phyloP scores from a whole-genome alignment of 64 coral and sea anemone species.

The Exaiptasia diaphana region DNA sequence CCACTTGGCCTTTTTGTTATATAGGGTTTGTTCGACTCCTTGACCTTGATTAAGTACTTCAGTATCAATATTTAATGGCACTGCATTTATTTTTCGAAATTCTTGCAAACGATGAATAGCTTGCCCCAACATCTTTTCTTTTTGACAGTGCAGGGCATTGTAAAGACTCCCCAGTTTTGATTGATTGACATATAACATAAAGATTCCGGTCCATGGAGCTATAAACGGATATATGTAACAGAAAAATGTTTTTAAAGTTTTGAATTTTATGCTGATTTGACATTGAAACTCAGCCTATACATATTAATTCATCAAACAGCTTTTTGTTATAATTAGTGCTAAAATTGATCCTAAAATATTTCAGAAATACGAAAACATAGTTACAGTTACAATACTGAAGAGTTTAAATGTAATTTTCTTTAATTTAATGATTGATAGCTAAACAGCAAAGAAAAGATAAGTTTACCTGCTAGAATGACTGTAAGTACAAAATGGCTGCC shows the following conservation, averaged over 20 bases:
- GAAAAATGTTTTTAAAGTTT: neutral
- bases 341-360: neutral
- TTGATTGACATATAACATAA: slow-evolving; percentile 42
- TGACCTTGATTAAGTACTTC: too few species aligned
- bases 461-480: neutral
- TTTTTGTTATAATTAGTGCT: too few species aligned
- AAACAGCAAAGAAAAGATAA: too few species aligned
- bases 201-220: slow-evolving; percentile 17
- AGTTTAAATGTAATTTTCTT: neutral
- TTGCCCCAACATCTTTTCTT: slow-evolving; percentile 33
- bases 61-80: too few species aligned
- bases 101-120: slow-evolving; percentile 32
- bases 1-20: slow-evolving; percentile 31
- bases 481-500: slow-evolving; percentile 8
- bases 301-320: neutral
- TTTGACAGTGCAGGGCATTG: slow-evolving; percentile 63
- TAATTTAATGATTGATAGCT: neutral
- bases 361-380: neutral
- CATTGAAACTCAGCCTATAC: neutral
- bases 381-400: neutral
- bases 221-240: neutral
- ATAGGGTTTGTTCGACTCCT: slow-evolving; percentile 7
- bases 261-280: neutral
- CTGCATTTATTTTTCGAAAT: slow-evolving; percentile 10
- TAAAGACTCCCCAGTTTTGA: neutral